A percentile compares a stretch with the other conserved stretches of the same genome.
These are phyloP conservation scores for Corythornis madagascariensis DNA, from an alignment of 2,113 vertebrate genomes.

Conservation along the genomic window DNA sequence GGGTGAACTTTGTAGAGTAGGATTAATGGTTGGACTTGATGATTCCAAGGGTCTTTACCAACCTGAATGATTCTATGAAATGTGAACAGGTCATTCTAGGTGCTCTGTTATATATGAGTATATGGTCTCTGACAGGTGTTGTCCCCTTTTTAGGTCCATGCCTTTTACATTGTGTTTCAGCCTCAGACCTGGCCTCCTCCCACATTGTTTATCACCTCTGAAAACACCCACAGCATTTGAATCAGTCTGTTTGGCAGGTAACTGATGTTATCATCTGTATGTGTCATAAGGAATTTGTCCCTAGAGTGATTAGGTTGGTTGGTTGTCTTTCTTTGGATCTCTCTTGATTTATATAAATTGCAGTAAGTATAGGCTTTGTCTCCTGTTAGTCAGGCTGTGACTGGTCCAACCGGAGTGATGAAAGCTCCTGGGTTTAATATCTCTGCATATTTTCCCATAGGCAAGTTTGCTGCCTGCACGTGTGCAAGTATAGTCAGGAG, in stretches of 20 bases:
- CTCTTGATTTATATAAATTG: constrained; percentile 57
- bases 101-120: not conserved
- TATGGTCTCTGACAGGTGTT: accelerated
- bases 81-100: not conserved
- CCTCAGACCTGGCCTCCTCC: not conserved
- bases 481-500: accelerated
- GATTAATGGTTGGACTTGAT: too few species aligned
- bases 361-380: constrained; percentile 58
- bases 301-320: constrained; percentile 35
- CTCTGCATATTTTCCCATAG: not conserved
- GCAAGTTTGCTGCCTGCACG: not conserved
- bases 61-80: too few species aligned
- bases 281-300: constrained; percentile 62
- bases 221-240: constrained; percentile 47
- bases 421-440: constrained; percentile 4
- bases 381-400: constrained; percentile 46
- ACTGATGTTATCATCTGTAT: constrained; percentile 48
- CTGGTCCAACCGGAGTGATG: not conserved
- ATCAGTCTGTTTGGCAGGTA: constrained; percentile 34
- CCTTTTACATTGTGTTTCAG: not conserved
- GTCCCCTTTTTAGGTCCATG: not conserved
- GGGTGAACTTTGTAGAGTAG: too few species aligned
- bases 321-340: constrained; percentile 39
- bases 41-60: too few species aligned
- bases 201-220: constrained; percentile 37